Conservation (phyloP, 1,140 invertebrate genomes). For the Sycobia sp. region DNA sequence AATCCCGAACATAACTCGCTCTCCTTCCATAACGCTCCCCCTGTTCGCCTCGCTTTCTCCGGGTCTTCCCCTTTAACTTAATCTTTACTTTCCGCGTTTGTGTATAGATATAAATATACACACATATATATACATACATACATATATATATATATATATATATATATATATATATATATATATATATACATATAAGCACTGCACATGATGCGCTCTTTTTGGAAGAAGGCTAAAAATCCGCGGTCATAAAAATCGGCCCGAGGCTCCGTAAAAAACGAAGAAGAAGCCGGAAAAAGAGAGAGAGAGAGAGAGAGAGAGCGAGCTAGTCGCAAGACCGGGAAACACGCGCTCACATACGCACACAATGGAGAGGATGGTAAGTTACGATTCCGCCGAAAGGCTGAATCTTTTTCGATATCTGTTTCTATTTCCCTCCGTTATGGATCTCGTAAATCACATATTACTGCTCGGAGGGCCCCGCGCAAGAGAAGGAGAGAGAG, state of each 20-base stretch:
- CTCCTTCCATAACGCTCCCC: too few relatives aligned
- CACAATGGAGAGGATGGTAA: slow-evolving; percentile 28
- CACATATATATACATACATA: too few relatives aligned
- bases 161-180: too few relatives aligned
- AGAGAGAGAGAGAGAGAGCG: too few relatives aligned
- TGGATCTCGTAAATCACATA: slow-evolving; percentile 32
- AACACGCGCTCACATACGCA: too few relatives aligned
- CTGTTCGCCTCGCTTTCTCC: neutral
- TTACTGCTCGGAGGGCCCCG: slow-evolving; percentile 18
- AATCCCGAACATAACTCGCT: too few relatives aligned
- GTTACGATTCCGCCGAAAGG: slow-evolving; percentile 25
- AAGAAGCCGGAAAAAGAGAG: too few relatives aligned
- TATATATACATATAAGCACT: too few relatives aligned
- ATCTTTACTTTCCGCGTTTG: slow-evolving; percentile 29
- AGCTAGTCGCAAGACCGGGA: too few relatives aligned
- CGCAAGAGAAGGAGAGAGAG: neutral
- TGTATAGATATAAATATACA: neutral
- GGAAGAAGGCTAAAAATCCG: slow-evolving; percentile 6
- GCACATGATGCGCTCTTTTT: slow-evolving; percentile 10
- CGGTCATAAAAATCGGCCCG: slow-evolving; percentile 26
- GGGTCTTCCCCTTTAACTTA: neutral
- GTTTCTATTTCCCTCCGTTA: slow-evolving; percentile 33
- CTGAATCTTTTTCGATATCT: slow-evolving; percentile 27
- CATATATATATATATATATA: too few relatives aligned
- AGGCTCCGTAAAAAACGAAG: slow-evolving; percentile 18